These are phyloP conservation scores for Penaeus chinensis DNA, from an alignment of 1,140 invertebrate genomes.

Conservation along the genomic window DNA sequence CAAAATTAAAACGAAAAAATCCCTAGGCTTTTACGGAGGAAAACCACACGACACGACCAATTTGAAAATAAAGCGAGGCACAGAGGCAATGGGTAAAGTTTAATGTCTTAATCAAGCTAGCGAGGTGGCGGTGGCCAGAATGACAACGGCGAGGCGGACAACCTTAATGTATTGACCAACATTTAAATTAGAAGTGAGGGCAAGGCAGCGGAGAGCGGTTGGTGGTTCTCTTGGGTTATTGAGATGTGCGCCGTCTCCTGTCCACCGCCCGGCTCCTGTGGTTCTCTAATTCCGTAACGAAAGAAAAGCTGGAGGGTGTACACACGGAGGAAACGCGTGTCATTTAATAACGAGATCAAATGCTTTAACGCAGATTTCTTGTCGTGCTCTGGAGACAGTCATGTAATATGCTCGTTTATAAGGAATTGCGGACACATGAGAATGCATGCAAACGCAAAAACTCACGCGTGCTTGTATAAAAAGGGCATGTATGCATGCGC, in stretches of 20 bases:
- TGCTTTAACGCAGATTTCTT: no score
- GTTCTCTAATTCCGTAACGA: no score
- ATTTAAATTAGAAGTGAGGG: conserved; percentile 10
- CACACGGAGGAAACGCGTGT: no score
- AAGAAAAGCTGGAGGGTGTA: no score
- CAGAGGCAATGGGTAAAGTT: conserved; percentile 26
- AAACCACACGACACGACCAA: not conserved
- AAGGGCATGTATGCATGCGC: not conserved
- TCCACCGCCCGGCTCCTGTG: not conserved
- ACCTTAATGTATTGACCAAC: conserved; percentile 26
- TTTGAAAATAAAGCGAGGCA: conserved; percentile 18
- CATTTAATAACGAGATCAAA: no score
- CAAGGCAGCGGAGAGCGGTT: no score
- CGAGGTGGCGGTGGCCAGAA: conserved; percentile 14
- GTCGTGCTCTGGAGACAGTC: no score
- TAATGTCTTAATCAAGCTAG: conserved; percentile 34
- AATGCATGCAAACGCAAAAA: not conserved
- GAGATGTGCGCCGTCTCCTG: not conserved
- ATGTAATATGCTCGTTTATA: no score
- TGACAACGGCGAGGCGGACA: not conserved
- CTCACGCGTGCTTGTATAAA: not conserved
- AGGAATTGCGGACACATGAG: no score
- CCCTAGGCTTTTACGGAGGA: not conserved
- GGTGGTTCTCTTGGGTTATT: no score
- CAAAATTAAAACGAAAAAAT: not conserved